Base-by-base conservation (phyloP, 2,797 vertebrate genomes). In the Protonibea diacanthus region DNA sequence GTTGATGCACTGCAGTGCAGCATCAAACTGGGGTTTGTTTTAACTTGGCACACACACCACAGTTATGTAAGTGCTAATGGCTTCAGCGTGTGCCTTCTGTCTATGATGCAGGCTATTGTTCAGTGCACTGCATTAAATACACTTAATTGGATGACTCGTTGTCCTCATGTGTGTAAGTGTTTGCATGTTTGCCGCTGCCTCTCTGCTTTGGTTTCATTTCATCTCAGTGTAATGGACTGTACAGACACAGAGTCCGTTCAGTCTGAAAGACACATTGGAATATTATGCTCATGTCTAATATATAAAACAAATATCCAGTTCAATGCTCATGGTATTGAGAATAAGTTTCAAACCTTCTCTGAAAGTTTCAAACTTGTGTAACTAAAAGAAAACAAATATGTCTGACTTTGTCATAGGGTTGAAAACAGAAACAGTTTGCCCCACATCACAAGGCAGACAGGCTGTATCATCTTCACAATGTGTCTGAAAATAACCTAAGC, bases 51-150 rank as follows among this genome's bases (percentile, higher is more conserved):
- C 74, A 75, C 78, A 38, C 51, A 21, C 33, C 23, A 58, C 68
- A 55, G 76, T 91, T 92, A 79, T 78, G 74, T 80, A 86, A 88
- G 79, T 21, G 13, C 75, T 91, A 89, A 92, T 89, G 83, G 74
- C 56, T 92, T 90, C 85, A 69, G 20, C 78, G 81, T 86, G 85
- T 74, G 48, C 64, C 52, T 78, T 80, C 76, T 80, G 74, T 81
- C 76, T 74, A 81, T 80, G 86, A 84, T 74, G 78, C 55, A 45
- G 42, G 51, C 56, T 57, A n/a, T 76, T 80, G 62, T 85, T 83
- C 49, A 48, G 42, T 27, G 17, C 65, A 56, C 61, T 29, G 65
- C 77, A 65, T 69, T 75, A 44, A 60, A 77, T 67, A 62, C 55
- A 59, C 42, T 62, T 74, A 85, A 88, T 73, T 86, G 70, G 64